Base-by-base conservation (phyloP, 2,797 vertebrate species). In the Chelmon rostratus region DNA sequence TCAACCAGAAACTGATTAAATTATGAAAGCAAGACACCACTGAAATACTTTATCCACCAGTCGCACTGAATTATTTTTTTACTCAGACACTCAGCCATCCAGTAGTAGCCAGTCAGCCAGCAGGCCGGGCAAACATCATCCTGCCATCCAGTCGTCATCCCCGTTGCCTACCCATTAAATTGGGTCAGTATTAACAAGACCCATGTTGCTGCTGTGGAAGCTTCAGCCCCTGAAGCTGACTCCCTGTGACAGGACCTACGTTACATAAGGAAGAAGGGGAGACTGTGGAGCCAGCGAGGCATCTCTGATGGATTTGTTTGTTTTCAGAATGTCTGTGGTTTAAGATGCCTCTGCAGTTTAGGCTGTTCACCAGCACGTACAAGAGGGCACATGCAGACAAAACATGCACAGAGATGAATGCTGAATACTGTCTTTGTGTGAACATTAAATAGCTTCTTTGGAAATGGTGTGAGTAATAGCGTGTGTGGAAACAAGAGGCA, bases 181-280 rank as follows among this genome's bases (percentile, higher is more conserved):
- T 93, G 86, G 94, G 93, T 95, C 92, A 94, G 88, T 82, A 89
- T 91, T 91, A 93, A 94, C 90, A 92, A 88, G 89, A 89, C 62
- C 81, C 78, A 73, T 86, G 87, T 81, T 90, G 88, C 84, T 88
- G 90, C 81, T 76, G 87, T 84, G 77, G 86, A 82, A 84, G 87
- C 75, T 67, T 84, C 81, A 85, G 79, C 70, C 73, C 74, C 87
- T 92, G 91, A 94, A 80, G 92, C 89, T 94, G 91, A 94, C 90
- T 85, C 65, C 82, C 73, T 88, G 81, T 94, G 94, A 93, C 94
- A 95, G 90, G 89, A 89, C 77, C 83, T 85, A 81, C 15, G 47
- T 95, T 95, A 93, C 88, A 84, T 94, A 94, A 95, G 91, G 70
- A 84, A 33, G 74, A 79, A 59, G 78, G 81, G 73, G 87, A 84